These are phyloP conservation scores for Ganaspis sp. DNA, from an alignment of 1,140 invertebrate species.

Conservation along the genomic window DNA sequence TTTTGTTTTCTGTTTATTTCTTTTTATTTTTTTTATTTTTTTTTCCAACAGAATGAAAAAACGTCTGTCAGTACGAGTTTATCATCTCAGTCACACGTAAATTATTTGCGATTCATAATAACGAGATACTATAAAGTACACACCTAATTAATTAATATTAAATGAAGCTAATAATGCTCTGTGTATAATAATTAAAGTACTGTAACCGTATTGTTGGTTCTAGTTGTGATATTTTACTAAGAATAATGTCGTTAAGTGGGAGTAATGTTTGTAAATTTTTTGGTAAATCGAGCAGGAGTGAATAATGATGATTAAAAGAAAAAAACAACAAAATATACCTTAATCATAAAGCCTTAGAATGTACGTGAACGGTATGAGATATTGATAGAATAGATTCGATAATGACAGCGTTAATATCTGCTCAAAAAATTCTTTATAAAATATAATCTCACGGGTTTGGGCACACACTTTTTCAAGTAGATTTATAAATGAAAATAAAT, in stretches of 20 bases:
- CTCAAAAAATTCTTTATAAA: conserved; percentile 21
- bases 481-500: conserved; percentile 15
- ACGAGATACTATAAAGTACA: conserved; percentile 38
- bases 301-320: conserved; percentile 24
- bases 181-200: conserved; percentile 58
- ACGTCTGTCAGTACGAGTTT: conserved; percentile 49
- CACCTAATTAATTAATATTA: conserved; percentile 35
- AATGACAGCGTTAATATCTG: conserved; percentile 7
- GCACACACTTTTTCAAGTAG: conserved; percentile 9
- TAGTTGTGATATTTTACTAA: conserved; percentile 76
- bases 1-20: no score
- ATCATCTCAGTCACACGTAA: conserved; percentile 55
- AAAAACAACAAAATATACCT: conserved; percentile 39
- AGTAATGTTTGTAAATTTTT: conserved; percentile 55
- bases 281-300: conserved; percentile 44
- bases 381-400: conserved; percentile 28
- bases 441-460: conserved; percentile 17
- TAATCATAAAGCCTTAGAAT: conserved; percentile 54
- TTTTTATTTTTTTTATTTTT: no score
- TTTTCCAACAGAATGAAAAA: no score
- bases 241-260: conserved; percentile 61
- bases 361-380: conserved; percentile 36
- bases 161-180: conserved; percentile 51
- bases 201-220: conserved; percentile 72
- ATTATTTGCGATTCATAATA: conserved; percentile 53